Evolutionary conservation across 2,888 invertebrate genomes (phyloP).

Genomic region (Liposcelis brunnea): DNA sequence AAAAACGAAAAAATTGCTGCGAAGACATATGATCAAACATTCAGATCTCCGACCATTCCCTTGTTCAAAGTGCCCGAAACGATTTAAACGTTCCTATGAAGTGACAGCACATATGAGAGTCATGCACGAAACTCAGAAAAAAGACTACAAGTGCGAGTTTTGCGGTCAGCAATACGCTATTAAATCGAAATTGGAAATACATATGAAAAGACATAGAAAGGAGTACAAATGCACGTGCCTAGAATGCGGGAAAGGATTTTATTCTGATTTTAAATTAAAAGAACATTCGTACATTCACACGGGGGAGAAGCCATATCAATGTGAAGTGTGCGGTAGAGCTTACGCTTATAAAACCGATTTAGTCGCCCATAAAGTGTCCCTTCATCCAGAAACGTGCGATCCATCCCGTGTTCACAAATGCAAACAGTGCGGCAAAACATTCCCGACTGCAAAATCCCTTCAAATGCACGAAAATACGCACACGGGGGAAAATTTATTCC

Average conservation of each 20-base stretch:
- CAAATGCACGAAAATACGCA: conserved; percentile 14
- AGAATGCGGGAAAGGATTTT: conserved; percentile 15
- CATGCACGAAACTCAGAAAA: conserved; percentile 20
- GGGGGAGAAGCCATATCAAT: conserved; percentile 23
- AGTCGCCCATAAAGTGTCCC: conserved; percentile 24
- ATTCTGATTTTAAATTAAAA: conserved; percentile 12
- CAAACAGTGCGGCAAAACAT: conserved; percentile 11
- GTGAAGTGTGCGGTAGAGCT: conserved; percentile 24
- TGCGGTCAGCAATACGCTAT: conserved; percentile 13
- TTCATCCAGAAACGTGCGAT: conserved; percentile 23
- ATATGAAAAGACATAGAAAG: conserved; percentile 16
- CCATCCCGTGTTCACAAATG: conserved; percentile 21
- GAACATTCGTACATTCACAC: conserved; percentile 14
- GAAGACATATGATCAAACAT: conserved; percentile 9
- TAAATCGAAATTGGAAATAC: conserved; percentile 15
- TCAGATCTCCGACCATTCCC: conserved; percentile 7
- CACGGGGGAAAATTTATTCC: conserved; percentile 14
- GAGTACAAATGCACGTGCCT: conserved; percentile 15
- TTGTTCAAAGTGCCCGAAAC: conserved; percentile 1
- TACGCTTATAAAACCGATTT: conserved; percentile 21
- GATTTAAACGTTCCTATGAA: conserved; percentile 3
- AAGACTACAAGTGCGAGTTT: conserved; percentile 15
- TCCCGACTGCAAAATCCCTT: conserved; percentile 10
- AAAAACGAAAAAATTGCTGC: conserved; percentile 5
- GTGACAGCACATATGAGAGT: conserved; percentile 21